Evolutionary conservation across 2,113 vertebrate species (phyloP).

Genomic region (Tympanuchus pallidicinctus): DNA sequence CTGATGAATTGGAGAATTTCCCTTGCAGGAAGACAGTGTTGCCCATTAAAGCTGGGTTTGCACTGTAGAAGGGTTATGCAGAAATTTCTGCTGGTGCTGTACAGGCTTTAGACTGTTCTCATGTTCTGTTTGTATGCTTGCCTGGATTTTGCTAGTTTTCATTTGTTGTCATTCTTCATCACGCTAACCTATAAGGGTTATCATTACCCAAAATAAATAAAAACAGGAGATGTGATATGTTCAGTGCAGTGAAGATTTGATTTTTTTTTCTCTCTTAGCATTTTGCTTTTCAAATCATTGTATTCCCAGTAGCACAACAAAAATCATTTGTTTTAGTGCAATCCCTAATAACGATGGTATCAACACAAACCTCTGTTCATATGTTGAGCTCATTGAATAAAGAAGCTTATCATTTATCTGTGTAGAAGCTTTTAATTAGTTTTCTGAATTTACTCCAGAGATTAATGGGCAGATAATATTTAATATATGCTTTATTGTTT

Average conservation of each 20-base stretch:
- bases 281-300: conserved; percentile 58
- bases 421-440: conserved; percentile 68
- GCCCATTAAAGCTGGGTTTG: neutral
- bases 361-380: conserved; percentile 59
- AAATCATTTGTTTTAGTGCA: conserved; percentile 65
- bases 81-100: neutral
- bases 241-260: neutral
- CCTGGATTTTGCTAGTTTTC: neutral
- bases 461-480: conserved; percentile 64
- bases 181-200: neutral
- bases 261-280: conserved; percentile 1
- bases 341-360: conserved; percentile 55
- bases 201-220: neutral
- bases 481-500: conserved; percentile 62
- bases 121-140: neutral
- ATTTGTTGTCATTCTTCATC: neutral
- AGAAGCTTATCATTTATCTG: conserved; percentile 64
- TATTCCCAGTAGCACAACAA: conserved; percentile 54
- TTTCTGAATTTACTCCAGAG: conserved; percentile 69
- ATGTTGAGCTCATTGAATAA: conserved; percentile 63
- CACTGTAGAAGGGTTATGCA: neutral
- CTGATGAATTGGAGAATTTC: neutral
- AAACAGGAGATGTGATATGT: neutral
- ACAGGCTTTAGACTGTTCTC: neutral
- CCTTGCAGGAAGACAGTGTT: neutral